phyloP scores from a whole-genome alignment of 2,888 invertebrate species.

The Anoncus sp. region DNA sequence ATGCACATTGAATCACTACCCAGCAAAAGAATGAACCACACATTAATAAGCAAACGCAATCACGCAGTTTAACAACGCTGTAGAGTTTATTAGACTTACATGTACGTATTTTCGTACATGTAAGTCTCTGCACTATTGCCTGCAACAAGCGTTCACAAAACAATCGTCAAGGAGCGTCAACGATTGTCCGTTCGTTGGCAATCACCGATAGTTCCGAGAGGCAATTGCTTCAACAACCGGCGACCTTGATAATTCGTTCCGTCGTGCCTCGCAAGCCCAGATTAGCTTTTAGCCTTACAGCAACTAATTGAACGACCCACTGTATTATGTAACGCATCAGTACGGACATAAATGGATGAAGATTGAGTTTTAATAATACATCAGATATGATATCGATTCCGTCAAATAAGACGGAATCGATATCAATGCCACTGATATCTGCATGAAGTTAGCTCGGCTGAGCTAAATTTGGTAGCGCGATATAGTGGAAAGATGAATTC shows the following conservation, averaged over 20 bases:
- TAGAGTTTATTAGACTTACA: not conserved
- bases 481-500: not conserved
- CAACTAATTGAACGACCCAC: constrained; percentile 33
- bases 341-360: not conserved
- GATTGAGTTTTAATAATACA: not conserved
- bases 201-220: constrained; percentile 37
- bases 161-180: constrained; percentile 14
- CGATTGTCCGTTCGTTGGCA: constrained; percentile 20
- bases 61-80: not conserved
- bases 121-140: not conserved
- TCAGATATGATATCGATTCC: not conserved
- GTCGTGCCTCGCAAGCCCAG: constrained; percentile 12
- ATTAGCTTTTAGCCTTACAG: constrained; percentile 24
- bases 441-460: too few relatives aligned
- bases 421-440: constrained; percentile 3
- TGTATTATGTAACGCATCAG: constrained; percentile 10
- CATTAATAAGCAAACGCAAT: not conserved
- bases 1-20: not conserved
- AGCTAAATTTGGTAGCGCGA: constrained; percentile 6
- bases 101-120: not conserved
- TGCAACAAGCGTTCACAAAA: constrained; percentile 6
- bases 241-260: constrained; percentile 36
- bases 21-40: not conserved
- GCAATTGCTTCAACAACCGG: constrained; percentile 36
- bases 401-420: not conserved